These are phyloP conservation scores for Mimumesa dahlbomi DNA, from an alignment of 2,888 invertebrate genomes.

Conservation along the genomic window DNA sequence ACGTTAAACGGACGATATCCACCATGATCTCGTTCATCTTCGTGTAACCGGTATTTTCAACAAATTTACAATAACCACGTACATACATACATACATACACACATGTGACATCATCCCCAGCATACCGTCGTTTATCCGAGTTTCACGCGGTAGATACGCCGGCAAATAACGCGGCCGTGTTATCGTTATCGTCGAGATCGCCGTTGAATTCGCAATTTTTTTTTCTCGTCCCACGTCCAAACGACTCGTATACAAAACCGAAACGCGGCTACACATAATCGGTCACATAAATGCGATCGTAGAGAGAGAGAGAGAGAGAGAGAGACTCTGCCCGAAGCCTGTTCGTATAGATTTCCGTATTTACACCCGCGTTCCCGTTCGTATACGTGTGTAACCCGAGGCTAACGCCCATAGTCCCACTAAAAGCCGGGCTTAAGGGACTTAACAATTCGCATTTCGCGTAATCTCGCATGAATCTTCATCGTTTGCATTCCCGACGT, in stretches of 20 bases:
- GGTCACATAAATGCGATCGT: slow-evolving; percentile 45
- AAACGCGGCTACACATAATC: slow-evolving; percentile 41
- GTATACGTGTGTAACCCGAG: background rate
- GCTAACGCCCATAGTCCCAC: slow-evolving; percentile 39
- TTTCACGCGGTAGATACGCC: slow-evolving; percentile 1
- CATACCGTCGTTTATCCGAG: background rate
- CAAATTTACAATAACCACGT: slow-evolving; percentile 33
- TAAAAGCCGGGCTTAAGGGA: slow-evolving; percentile 62
- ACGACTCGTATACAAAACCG: slow-evolving; percentile 20
- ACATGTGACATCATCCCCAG: too few relatives aligned
- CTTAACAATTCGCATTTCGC: slow-evolving; percentile 65
- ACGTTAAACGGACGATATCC: too few relatives aligned
- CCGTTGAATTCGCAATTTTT: slow-evolving; percentile 39
- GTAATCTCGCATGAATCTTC: slow-evolving; percentile 68
- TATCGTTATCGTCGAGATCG: slow-evolving; percentile 33
- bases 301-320: too few relatives aligned
- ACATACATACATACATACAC: background rate
- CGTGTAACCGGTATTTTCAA: slow-evolving; percentile 21
- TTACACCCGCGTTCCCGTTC: background rate
- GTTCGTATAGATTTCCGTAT: too few relatives aligned
- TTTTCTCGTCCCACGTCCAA: slow-evolving; percentile 12
- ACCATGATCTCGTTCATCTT: too few relatives aligned
- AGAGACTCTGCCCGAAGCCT: too few relatives aligned
- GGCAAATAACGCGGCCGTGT: slow-evolving; percentile 25
- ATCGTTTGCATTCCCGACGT: slow-evolving; percentile 53